Evolutionary conservation across 2,113 vertebrate species (phyloP).

Genomic region (Tiliqua scincoides): DNA sequence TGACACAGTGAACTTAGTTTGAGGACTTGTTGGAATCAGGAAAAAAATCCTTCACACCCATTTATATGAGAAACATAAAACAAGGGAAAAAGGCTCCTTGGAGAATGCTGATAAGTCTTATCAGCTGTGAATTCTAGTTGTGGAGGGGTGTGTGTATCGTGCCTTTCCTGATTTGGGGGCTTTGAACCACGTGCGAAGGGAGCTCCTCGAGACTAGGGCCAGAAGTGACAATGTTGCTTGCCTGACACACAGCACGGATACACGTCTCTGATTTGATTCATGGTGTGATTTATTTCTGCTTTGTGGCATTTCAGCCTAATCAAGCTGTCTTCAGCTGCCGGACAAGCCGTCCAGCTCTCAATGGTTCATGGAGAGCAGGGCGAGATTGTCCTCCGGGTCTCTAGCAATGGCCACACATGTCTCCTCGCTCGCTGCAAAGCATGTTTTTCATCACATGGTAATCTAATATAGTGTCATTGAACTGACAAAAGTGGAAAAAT

Average conservation of each 20-base stretch:
- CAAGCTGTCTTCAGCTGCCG: conserved; percentile 17
- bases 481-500: conserved; percentile 48
- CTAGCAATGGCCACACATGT: conserved; percentile 23
- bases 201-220: not conserved
- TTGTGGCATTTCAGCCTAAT: conserved; percentile 23
- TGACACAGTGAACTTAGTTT: conserved; percentile 11
- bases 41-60: conserved; percentile 41
- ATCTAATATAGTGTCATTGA: conserved; percentile 45
- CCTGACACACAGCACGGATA: conserved; percentile 7
- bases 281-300: conserved; percentile 8
- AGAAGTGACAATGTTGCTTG: conserved; percentile 25
- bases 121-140: not conserved
- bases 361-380: not conserved
- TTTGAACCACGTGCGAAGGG: not conserved
- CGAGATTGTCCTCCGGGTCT: conserved; percentile 24
- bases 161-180: conserved; percentile 25
- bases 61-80: conserved; percentile 24
- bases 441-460: conserved; percentile 35
- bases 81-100: conserved; percentile 30
- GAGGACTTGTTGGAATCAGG: conserved; percentile 27
- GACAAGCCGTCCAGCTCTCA: not conserved
- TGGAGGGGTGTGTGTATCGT: conserved; percentile 6
- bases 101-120: conserved; percentile 41
- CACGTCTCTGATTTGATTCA: conserved; percentile 8
- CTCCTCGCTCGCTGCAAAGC: conserved; percentile 14